These are phyloP conservation scores for Gadopsis bispinosus DNA, from an alignment of 2,797 vertebrate genomes.

Conservation along the genomic window DNA sequence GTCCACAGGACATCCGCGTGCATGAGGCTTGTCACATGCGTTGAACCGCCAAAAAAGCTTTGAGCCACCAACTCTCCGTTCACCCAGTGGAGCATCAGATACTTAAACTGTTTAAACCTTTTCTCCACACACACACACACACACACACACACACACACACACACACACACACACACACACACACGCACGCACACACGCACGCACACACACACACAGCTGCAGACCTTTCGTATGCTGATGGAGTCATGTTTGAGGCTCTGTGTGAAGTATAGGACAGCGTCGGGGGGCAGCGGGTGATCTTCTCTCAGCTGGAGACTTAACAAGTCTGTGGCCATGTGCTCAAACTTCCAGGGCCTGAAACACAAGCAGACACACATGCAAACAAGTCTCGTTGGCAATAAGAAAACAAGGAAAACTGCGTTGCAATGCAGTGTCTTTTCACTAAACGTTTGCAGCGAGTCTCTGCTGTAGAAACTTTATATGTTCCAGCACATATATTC, in stretches of 20 bases:
- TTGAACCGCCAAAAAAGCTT: background rate
- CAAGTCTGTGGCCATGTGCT: conserved; percentile 95
- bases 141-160: conserved; percentile 27
- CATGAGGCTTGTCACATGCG: background rate
- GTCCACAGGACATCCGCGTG: background rate
- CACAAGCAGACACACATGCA: conserved; percentile 6
- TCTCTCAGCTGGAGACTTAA: conserved; percentile 93
- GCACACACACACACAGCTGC: conserved; percentile 31
- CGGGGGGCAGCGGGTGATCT: conserved; percentile 90
- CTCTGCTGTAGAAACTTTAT: background rate
- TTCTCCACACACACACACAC: background rate
- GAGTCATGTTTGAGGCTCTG: conserved; percentile 95
- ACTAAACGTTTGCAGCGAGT: background rate
- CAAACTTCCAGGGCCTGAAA: conserved; percentile 96
- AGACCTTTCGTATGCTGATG: conserved; percentile 94
- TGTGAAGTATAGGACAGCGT: conserved; percentile 92
- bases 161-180: conserved; percentile 25
- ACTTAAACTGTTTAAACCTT: background rate
- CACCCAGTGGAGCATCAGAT: conserved; percentile 8
- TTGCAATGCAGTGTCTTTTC: background rate
- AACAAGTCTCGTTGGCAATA: background rate
- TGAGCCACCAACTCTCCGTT: conserved; percentile 5
- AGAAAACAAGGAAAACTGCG: background rate
- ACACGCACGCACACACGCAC: conserved; percentile 1
- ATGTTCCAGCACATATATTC: background rate